Conservation (phyloP, 2,797 vertebrate genomes). For the Echiichthys vipera region DNA sequence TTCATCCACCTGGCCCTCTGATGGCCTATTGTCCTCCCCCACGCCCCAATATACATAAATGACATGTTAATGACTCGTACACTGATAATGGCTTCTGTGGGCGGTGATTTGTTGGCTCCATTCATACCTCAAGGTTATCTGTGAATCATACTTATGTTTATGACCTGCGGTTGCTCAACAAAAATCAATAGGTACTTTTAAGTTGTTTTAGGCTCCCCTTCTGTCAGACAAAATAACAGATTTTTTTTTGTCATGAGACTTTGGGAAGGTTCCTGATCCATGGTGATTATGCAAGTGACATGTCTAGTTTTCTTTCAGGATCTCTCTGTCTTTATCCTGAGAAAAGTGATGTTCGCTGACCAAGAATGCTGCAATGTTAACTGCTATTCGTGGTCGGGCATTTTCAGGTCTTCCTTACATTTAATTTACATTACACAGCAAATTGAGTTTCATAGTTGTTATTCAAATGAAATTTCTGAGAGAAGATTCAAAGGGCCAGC, state of each 20-base stretch:
- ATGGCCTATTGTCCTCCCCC: constrained; percentile 62
- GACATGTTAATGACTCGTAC: constrained; percentile 65
- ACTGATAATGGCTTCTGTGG: constrained; percentile 49
- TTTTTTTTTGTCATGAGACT: constrained; percentile 27
- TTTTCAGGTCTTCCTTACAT: constrained; percentile 9
- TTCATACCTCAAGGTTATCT: constrained; percentile 64
- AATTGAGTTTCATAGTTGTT: constrained; percentile 35
- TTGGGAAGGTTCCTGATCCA: constrained; percentile 35
- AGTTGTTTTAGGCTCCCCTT: constrained; percentile 22
- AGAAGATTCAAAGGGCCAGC: constrained; percentile 47
- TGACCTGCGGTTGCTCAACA: constrained; percentile 29
- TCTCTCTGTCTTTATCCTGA: constrained; percentile 20
- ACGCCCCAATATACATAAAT: constrained; percentile 66
- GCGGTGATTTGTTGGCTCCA: constrained; percentile 53
- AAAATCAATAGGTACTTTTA: constrained; percentile 45
- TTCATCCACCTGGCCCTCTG: constrained; percentile 70
- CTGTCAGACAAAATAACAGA: constrained; percentile 25
- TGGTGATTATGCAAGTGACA: constrained; percentile 35
- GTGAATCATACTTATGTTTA: constrained; percentile 39
- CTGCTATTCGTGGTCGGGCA: background rate
- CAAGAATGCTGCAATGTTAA: background rate
- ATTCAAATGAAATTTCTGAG: constrained; percentile 46
- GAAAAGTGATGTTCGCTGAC: constrained; percentile 1
- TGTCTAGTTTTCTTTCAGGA: constrained; percentile 19
- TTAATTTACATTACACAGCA: constrained; percentile 16